Evolutionary conservation across 2,113 vertebrate species (phyloP).

Genomic region (Corvus cornix): DNA sequence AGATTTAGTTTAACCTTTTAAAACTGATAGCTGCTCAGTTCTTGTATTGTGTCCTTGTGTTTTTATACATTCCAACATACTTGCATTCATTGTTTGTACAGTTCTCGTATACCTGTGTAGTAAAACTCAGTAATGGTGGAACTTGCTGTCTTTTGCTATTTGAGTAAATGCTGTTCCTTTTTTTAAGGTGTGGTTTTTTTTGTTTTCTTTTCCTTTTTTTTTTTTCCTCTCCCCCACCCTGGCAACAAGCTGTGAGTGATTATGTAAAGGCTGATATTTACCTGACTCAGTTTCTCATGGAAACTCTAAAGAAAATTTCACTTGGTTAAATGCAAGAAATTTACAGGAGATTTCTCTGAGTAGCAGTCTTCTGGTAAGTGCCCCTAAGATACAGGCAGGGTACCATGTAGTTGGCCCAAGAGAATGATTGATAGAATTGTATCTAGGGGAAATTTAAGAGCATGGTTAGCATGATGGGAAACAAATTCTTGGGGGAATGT

Average conservation of each 20-base stretch:
- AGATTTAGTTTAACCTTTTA: constrained; percentile 46
- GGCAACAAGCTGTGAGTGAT: not conserved
- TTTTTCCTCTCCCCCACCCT: accelerated
- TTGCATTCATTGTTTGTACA: not conserved
- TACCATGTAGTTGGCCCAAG: not conserved
- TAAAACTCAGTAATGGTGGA: not conserved
- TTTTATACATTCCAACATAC: not conserved
- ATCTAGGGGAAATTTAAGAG: not conserved
- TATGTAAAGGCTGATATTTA: not conserved
- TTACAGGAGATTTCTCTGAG: not conserved
- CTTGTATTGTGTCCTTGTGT: not conserved
- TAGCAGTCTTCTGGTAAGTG: not conserved
- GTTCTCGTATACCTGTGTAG: not conserved
- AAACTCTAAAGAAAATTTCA: not conserved
- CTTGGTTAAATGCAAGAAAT: not conserved
- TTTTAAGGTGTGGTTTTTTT: not conserved
- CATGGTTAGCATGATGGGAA: not conserved
- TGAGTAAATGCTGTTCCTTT: not conserved
- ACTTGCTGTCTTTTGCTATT: not conserved
- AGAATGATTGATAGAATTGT: not conserved
- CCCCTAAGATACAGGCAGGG: not conserved
- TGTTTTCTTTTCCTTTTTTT: too few relatives aligned
- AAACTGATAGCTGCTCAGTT: not conserved
- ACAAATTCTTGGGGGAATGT: not conserved
- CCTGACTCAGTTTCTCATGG: not conserved